Base-by-base conservation (phyloP, 2,888 invertebrate species). In the Adineta ricciae region DNA sequence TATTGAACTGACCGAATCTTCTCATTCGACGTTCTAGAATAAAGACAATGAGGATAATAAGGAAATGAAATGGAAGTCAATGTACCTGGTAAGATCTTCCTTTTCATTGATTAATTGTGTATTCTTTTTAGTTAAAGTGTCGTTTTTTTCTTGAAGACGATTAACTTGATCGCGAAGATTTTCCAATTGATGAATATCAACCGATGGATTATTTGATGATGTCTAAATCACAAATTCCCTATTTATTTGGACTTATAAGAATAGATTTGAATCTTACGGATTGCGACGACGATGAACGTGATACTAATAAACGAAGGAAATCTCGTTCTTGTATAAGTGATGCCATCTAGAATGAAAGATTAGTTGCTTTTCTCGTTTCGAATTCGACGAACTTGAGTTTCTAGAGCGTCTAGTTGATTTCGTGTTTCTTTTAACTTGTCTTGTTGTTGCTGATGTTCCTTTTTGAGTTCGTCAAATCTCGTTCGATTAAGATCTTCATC, bases 401-500 rank as follows among this genome's bases (percentile, higher is more conserved):
- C 64, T 64, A 64, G 32, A 32, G 27, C 32, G 19, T 64, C 64
- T 1, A 64, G 32, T 32, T 64, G 64, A 64, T 64, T 64, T 64
- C 32, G 27, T 32, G 64, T 36, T 32, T 64, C 32, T 64, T 64
- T 64, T 36, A 64, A 64, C 32, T 64, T 64, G 27, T 32, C 32
- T 32, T 64, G 64, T 64, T 64, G 64, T 64, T 64, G 64, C 32
- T 64, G 64, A 64, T 64, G 64, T 36, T 64, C 64, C 32, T 64
- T 64, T 64, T 64, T 64, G 11, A 64, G 64, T 64, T 64, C 64
- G 32, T 64, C 64, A 36, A 64, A 64, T 64, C 64, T 64, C 32
- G 64, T 64, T 36, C 64, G 64, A 64, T 64, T 64, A n/a, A 64
- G 32, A 64, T 64, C 64, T 32, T 64, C 64, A 64, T 64, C 64